A percentile compares a stretch with the other conserved stretches of the same genome.
These are phyloP conservation scores for Magallana nippona DNA, from an alignment of 2,888 invertebrate species.

Conservation along the genomic window DNA sequence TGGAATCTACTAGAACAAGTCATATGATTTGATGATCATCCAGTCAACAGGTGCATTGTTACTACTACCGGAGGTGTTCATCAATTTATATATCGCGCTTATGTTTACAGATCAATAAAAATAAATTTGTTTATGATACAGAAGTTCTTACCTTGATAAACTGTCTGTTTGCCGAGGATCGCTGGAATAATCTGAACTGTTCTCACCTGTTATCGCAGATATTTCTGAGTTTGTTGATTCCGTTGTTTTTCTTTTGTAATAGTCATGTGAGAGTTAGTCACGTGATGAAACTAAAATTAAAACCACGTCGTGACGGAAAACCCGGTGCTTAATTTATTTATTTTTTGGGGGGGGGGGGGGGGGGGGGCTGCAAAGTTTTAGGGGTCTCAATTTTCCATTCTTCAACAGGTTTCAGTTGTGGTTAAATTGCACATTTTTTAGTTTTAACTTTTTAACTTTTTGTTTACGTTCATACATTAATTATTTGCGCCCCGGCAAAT, in stretches of 20 bases:
- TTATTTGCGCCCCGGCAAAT: no score
- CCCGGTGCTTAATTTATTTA: not conserved
- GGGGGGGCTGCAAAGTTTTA: not conserved
- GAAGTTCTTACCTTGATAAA: not conserved
- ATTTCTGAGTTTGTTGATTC: not conserved
- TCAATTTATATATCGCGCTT: no score
- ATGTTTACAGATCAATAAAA: not conserved
- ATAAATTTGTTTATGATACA: conserved; percentile 12
- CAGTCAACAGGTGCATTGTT: not conserved
- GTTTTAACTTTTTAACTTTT: no score
- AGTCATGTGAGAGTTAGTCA: conserved; percentile 28
- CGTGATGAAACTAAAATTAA: not conserved
- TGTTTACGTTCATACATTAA: no score
- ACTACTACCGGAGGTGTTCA: not conserved
- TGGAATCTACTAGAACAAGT: not conserved
- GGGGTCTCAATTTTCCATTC: not conserved
- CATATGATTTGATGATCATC: not conserved
- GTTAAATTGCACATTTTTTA: no score
- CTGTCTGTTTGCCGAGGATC: not conserved
- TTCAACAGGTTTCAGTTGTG: no score
- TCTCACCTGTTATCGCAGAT: conserved; percentile 16
- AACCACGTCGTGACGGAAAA: not conserved
- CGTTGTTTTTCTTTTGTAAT: conserved; percentile 18
- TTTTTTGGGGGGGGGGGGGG: not conserved
- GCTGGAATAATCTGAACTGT: not conserved